Percentiles rank a stretch among this genome's conserved stretches.
phyloP scores from a whole-genome alignment of 1,140 invertebrate species.

The Teleopsis dalmanni region DNA sequence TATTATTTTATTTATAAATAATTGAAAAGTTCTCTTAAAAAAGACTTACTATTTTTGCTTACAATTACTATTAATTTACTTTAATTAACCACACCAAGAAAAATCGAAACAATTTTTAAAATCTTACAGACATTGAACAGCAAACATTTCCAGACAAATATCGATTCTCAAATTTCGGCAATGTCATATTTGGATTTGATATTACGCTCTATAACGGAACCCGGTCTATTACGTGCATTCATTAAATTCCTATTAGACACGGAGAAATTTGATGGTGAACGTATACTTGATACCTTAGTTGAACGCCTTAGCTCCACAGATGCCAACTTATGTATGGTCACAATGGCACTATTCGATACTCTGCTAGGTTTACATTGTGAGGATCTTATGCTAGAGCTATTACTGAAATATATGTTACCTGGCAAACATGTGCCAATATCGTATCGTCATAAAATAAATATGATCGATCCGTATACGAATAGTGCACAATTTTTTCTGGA shows the following conservation, averaged over 20 bases:
- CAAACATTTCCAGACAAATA: constrained; percentile 60
- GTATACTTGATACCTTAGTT: constrained; percentile 71
- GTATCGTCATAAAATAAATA: constrained; percentile 63
- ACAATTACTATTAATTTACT: not conserved
- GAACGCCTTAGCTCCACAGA: constrained; percentile 60
- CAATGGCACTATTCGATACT: constrained; percentile 83
- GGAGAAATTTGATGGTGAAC: constrained; percentile 72
- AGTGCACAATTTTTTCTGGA: constrained; percentile 77
- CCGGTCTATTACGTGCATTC: constrained; percentile 72
- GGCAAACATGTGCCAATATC: constrained; percentile 87
- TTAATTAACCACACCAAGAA: constrained; percentile 17
- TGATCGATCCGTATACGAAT: constrained; percentile 73
- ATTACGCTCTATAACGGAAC: constrained; percentile 76
- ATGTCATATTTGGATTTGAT: constrained; percentile 88
- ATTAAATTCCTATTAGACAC: constrained; percentile 77
- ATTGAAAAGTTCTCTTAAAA: too few relatives aligned
- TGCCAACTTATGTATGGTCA: constrained; percentile 79
- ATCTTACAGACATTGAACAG: constrained; percentile 45
- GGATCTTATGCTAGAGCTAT: constrained; percentile 90
- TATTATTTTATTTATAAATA: too few relatives aligned
- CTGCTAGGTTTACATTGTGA: constrained; percentile 90
- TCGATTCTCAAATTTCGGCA: constrained; percentile 81
- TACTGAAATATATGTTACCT: constrained; percentile 79
- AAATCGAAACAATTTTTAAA: constrained; percentile 43
- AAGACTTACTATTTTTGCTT: not conserved